Evolutionary conservation across 2,888 invertebrate species (phyloP), one percentile per base, ranked within the genome.

Genomic region (Eupsilia transversa): DNA sequence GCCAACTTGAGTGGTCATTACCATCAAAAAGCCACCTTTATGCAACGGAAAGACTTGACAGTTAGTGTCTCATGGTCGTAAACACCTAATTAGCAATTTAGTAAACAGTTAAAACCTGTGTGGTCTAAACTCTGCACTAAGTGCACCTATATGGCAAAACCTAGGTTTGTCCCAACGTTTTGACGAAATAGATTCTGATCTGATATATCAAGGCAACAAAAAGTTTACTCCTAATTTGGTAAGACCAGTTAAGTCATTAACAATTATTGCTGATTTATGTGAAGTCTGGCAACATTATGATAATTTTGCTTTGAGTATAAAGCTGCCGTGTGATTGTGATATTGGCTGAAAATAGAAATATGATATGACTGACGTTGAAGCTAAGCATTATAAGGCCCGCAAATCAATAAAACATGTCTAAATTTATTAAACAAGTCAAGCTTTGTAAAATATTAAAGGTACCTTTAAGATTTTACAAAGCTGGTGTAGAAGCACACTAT

Each of bases 31-130:
- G 72, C 35, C 60, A 63, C 57, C 60, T 74, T 70, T 75, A 74
- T 79, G 43, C 41, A 49, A 68, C 72, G 1, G 64, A 59, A 73
- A 72, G 70, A 63, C 65, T 54, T 73, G 60, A 79, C 73, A 73
- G 72, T 73, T 72, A 72, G 61, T 74, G 76, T 86, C 74, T 80
- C 67, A 82, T 79, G 67, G 72, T 74, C 69, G 49, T 75, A 80
- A 81, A 82, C 60, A 74, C 59, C 56, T 85, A 84, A 86, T 82
- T 82, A 86, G 75, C 74, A 81, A 79, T 80, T 77, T 80, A 74
- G 76, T 70, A 79, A 81, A 80, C 74, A 74, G 68, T 78, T 75
- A 27, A 65, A 70, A 46, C 73, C 57, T 75, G 84, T 87, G 87
- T 86, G 86, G 84, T 72, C 77, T 69, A 66, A 81, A 74, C 65